These are phyloP conservation scores for Phyllotis vaccarum DNA, from an alignment of 2,797 vertebrate species.

Conservation along the genomic window DNA sequence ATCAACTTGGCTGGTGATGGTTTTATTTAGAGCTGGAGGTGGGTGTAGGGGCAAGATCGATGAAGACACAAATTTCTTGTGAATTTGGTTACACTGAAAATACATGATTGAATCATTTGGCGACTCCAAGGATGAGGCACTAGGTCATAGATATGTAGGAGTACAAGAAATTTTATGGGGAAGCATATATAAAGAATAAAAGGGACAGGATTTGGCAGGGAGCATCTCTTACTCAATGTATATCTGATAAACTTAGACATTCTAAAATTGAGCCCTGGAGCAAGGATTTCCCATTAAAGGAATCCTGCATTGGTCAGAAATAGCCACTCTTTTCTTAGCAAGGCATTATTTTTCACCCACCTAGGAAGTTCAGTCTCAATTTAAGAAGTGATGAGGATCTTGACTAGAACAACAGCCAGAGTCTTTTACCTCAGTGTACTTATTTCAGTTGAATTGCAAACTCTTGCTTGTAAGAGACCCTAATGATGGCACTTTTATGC, in stretches of 20 bases:
- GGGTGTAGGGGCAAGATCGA: neutral
- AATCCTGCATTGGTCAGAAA: constrained; percentile 39
- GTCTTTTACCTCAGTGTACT: neutral
- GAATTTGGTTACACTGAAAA: constrained; percentile 33
- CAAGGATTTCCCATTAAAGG: constrained; percentile 28
- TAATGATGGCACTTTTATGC: neutral
- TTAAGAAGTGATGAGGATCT: neutral
- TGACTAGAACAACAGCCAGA: constrained; percentile 18
- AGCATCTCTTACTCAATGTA: neutral
- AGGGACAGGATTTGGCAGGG: neutral
- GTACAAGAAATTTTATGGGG: neutral
- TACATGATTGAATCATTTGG: neutral
- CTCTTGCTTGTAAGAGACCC: neutral
- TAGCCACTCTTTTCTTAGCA: neutral
- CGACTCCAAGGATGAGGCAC: neutral
- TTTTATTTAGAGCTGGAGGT: neutral
- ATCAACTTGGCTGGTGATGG: neutral
- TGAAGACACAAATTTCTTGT: constrained; percentile 23
- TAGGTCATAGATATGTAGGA: constrained; percentile 29
- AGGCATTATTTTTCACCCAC: neutral
- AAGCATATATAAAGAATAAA: constrained; percentile 57
- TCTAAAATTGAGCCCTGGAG: constrained; percentile 6
- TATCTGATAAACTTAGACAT: neutral
- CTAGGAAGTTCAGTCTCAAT: constrained; percentile 12
- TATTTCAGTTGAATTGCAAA: constrained; percentile 5